Evolutionary conservation across 2,113 vertebrate genomes (phyloP).

Genomic region (Hypanus sabinus): DNA sequence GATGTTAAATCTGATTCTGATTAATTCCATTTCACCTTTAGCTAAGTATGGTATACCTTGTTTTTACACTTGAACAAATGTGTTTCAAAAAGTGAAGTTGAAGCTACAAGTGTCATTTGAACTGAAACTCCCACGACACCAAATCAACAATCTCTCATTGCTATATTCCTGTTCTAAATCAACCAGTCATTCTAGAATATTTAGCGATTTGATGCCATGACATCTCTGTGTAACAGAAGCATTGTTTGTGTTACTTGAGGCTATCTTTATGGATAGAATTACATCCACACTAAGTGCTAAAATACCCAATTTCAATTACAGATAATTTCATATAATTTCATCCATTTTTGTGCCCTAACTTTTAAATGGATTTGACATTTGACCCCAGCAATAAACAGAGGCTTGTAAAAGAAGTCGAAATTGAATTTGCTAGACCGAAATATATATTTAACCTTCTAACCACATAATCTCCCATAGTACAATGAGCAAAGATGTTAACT

Average conservation of each 20-base stretch:
- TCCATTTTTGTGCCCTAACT: not conserved
- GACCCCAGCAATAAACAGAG: not conserved
- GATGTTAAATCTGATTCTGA: no score
- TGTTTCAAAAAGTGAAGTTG: not conserved
- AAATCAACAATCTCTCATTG: conserved; percentile 17
- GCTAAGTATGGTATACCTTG: not conserved
- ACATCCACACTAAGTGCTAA: conserved; percentile 24
- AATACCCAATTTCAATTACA: conserved; percentile 28
- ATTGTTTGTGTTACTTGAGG: conserved; percentile 15
- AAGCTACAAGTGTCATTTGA: not conserved
- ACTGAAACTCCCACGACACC: not conserved
- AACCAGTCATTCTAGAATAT: not conserved
- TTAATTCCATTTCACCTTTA: not conserved
- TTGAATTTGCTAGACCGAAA: not conserved
- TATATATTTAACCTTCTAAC: conserved; percentile 18
- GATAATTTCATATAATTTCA: conserved; percentile 22
- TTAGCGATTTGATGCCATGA: not conserved
- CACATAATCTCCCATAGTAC: not conserved
- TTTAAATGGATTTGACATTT: conserved; percentile 26
- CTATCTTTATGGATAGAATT: conserved; percentile 6
- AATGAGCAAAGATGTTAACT: not conserved
- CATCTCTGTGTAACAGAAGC: not conserved
- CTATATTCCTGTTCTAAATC: not conserved
- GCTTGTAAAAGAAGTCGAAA: not conserved
- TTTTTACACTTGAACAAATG: not conserved